phyloP scores from a whole-genome alignment of 2,797 vertebrate genomes.

The Pyrocephalus nanus region DNA sequence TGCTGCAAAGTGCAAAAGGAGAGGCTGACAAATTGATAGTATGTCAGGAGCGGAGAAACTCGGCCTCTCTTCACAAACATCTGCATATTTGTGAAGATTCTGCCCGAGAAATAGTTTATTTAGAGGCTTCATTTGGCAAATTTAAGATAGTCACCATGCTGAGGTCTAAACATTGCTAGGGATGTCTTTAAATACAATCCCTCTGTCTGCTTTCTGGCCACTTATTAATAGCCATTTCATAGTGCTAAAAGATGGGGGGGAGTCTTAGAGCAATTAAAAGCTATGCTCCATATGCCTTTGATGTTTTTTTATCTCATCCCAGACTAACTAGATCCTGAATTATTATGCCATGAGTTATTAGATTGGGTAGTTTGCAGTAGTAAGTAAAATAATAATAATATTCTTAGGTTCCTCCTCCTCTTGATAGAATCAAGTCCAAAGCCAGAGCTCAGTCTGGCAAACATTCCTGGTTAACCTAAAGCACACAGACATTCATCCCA shows the following conservation, averaged over 20 bases:
- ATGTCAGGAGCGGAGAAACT: conserved; percentile 35
- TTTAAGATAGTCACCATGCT: conserved; percentile 2
- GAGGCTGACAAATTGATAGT: conserved; percentile 67
- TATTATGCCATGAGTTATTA: conserved; percentile 49
- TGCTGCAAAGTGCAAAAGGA: conserved; percentile 70
- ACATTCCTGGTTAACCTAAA: not conserved
- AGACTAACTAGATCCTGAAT: conserved; percentile 48
- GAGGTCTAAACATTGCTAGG: conserved; percentile 19
- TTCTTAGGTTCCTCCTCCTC: not conserved
- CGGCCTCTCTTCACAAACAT: conserved; percentile 58
- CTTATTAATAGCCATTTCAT: conserved; percentile 57
- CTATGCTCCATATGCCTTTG: conserved; percentile 56
- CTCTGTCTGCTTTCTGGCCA: conserved; percentile 31
- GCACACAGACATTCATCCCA: not conserved
- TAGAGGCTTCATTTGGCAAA: conserved; percentile 34
- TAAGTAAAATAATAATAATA: conserved; percentile 1
- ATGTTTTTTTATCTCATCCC: conserved; percentile 47
- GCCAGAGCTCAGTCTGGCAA: not conserved
- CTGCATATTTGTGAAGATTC: conserved; percentile 66
- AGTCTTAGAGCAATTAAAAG: conserved; percentile 61
- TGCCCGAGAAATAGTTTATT: conserved; percentile 22
- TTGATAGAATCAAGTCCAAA: not conserved
- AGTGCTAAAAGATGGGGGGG: not conserved
- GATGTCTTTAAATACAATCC: conserved; percentile 30
- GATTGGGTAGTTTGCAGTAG: conserved; percentile 17